These are phyloP conservation scores for Pituophis catenifer DNA, from an alignment of 2,113 vertebrate genomes.

Conservation along the genomic window DNA sequence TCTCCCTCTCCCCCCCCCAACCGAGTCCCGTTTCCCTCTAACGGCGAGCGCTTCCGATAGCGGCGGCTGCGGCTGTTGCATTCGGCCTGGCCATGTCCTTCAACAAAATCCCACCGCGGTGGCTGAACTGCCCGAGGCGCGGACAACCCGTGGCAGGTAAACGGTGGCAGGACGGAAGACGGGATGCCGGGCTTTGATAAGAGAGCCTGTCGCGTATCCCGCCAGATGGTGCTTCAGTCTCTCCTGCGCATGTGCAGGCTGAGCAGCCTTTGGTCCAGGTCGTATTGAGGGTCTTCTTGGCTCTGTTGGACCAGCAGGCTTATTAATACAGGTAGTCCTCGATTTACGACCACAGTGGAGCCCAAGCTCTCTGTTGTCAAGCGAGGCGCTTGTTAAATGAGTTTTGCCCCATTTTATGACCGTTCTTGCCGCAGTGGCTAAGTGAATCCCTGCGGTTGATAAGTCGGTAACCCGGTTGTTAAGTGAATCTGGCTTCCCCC, in stretches of 20 bases:
- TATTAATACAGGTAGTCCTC: neutral
- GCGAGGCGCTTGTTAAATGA: too few relatives aligned
- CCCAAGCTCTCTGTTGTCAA: too few relatives aligned
- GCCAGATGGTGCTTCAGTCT: too few relatives aligned
- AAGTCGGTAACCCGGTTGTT: too few relatives aligned
- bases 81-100: slow-evolving; percentile 77
- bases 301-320: too few relatives aligned
- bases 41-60: neutral
- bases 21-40: neutral
- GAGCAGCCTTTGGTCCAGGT: neutral
- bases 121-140: slow-evolving; percentile 91
- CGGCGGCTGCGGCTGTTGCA: slow-evolving; percentile 9
- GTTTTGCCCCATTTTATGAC: too few relatives aligned
- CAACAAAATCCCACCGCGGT: slow-evolving; percentile 89
- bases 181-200: neutral
- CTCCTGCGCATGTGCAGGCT: neutral
- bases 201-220: neutral
- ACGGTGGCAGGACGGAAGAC: neutral
- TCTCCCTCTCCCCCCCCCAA: neutral
- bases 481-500: too few relatives aligned
- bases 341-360: too few relatives aligned
- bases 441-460: too few relatives aligned
- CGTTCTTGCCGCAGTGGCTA: too few relatives aligned
- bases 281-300: neutral
- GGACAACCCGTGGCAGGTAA: slow-evolving; percentile 92